Base-by-base conservation (phyloP, 2,797 vertebrate species). In the Oryzias sinensis region DNA sequence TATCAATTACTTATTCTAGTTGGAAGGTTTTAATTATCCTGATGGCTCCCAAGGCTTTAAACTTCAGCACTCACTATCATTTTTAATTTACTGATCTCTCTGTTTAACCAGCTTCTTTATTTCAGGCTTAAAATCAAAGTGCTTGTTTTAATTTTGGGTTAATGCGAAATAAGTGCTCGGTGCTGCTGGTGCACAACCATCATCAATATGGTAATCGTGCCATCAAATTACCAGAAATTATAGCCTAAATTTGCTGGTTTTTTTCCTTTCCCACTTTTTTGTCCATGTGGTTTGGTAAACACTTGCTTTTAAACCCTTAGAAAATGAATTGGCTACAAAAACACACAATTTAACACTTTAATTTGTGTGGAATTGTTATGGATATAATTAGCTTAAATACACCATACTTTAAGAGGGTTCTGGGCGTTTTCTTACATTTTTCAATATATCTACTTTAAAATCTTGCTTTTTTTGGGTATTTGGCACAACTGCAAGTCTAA, bases 141-240 rank as follows among this genome's bases (percentile, higher is more conserved):
- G 18, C 46, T 67, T 56, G 18, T 56, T 74, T 68, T 57, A 57
- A 67, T 76, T 67, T 59, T 8, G 16, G 69, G 60, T 64, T 76
- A 56, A 80, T 72, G 48, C 52, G 37, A 62, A 51, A 48, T 57
- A 52, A 74, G 59, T 60, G 53, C 52, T 53, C 47, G 42, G 47
- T 48, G 49, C 41, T 49, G 43, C 48, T 6, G 5, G 33, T 57
- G 43, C 44, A 24, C 22, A 49, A 27, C 40, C 15, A 44, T 18
- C 3, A 42, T 13, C 13, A 4, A 61, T 16, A 40, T 27, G 20
- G 46, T 59, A 62, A 68, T 65, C 17, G 20, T n/a, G 8, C 16
- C 22, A 4, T 70, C 29, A 56, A 51, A 70, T 56, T 43, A 9
- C 48, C 24, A 54, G 9, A 7, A 13, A 18, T 43, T 43, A 44